These are phyloP conservation scores for Petrophora chlorosata DNA, from an alignment of 2,888 invertebrate genomes.

Conservation along the genomic window DNA sequence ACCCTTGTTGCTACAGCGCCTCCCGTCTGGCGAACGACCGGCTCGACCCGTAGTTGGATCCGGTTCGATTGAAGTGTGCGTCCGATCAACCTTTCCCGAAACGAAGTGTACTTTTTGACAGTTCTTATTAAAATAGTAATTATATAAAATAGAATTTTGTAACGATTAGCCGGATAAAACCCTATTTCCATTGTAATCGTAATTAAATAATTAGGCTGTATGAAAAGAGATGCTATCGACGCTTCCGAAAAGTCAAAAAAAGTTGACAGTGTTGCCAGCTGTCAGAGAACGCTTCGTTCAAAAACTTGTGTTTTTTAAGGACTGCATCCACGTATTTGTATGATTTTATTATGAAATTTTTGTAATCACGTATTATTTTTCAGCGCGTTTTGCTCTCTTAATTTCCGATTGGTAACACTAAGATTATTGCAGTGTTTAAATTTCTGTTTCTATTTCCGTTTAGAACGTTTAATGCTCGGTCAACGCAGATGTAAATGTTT, in stretches of 20 bases:
- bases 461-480: no score
- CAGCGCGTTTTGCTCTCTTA: constrained; percentile 43
- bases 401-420: constrained; percentile 31
- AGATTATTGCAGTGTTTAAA: constrained; percentile 14
- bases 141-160: constrained; percentile 34
- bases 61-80: constrained; percentile 3
- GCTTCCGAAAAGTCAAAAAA: constrained; percentile 15
- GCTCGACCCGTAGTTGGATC: no score
- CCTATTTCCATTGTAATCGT: constrained; percentile 25
- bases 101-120: constrained; percentile 33
- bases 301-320: constrained; percentile 34
- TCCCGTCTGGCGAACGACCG: no score
- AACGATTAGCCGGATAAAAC: constrained; percentile 27
- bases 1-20: no score
- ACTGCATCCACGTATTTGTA: constrained; percentile 38
- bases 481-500: no score
- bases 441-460: no score
- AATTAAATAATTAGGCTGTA: constrained; percentile 23
- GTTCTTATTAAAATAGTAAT: constrained; percentile 29
- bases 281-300: constrained; percentile 31
- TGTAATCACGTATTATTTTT: constrained; percentile 44
- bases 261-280: constrained; percentile 21
- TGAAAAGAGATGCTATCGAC: constrained; percentile 15
- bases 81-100: constrained; percentile 18
- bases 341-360: constrained; percentile 42